Evolutionary conservation across 2,888 invertebrate species (phyloP).

Genomic region (Seira musarum): DNA sequence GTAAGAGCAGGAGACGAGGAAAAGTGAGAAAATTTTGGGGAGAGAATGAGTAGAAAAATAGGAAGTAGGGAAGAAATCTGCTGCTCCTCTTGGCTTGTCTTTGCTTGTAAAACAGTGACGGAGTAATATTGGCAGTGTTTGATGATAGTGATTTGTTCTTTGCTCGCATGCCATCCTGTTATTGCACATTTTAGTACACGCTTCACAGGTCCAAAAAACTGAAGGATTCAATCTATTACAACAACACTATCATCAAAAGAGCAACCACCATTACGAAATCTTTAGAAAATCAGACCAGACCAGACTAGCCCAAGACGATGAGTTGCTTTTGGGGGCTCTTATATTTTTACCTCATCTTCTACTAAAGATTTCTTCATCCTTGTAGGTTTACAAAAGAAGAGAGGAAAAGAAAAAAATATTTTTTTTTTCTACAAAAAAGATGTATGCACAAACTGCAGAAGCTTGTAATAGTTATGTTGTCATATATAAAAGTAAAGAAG

Average conservation of each 20-base stretch:
- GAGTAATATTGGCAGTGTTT: constrained; percentile 15
- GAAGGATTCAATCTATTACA: constrained; percentile 33
- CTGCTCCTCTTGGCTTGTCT: neutral
- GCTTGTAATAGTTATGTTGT: neutral
- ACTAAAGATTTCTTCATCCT: no score
- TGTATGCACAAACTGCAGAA: constrained; percentile 2
- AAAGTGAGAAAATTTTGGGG: constrained; percentile 1
- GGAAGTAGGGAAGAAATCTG: neutral
- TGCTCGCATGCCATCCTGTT: constrained; percentile 13
- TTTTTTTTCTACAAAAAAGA: neutral
- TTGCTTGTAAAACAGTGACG: neutral
- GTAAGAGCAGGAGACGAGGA: constrained; percentile 24
- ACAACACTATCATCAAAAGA: constrained; percentile 6
- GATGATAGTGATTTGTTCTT: constrained; percentile 34
- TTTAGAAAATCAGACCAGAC: no score
- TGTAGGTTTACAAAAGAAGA: no score
- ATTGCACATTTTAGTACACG: constrained; percentile 40
- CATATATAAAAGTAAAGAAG: neutral
- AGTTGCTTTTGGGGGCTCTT: neutral
- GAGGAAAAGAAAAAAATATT: neutral
- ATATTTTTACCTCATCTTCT: no score
- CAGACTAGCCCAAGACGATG: no score
- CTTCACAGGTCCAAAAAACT: constrained; percentile 37
- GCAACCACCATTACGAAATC: neutral
- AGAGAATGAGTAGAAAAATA: neutral